Base-by-base conservation (phyloP, 2,888 invertebrate genomes). In the Polymixis lichenea region DNA sequence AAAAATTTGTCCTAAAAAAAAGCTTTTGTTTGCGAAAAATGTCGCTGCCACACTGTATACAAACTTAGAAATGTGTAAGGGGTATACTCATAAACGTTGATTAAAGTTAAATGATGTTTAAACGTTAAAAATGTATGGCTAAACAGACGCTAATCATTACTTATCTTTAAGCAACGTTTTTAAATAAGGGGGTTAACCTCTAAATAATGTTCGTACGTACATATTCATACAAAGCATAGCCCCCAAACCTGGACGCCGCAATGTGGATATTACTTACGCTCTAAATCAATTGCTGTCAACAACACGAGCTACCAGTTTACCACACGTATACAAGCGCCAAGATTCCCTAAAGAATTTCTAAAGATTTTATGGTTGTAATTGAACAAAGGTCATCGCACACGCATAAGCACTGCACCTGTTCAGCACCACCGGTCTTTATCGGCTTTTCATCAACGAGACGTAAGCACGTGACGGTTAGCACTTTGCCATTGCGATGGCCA, bases 281-380 rank as follows among this genome's bases (percentile, higher is more conserved):
- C 19, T 25, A 62, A 58, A 77, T 74, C 28, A 62, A 69, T 79
- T 61, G 56, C 43, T 60, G 49, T 56, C 58, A 62, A 17, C n/a
- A 64, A 49, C 55, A 66, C 28, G 25, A 53, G n/a, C 66, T 65
- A 15, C n/a, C 28, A 60, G 9, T 43, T 43, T 43, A n/a, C n/a
- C n/a, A n/a, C n/a, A n/a, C n/a, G n/a, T n/a, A n/a, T n/a, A 43
- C 25, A 28, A 75, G 7, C n/a, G 32, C 38, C 9, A 67, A 58
- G 9, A 68, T 46, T 65, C 68, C 25, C 38, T 6, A 49, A n/a
- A 49, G 53, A 32, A 51, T 53, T 46, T 58, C 28, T n/a, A 82
- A 61, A 53, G 22, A 46, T 61, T 70, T 64, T 19, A 58, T 32
- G 53, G 66, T 64, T 15, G 25, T 58, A 61, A 82, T 66, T 78